These are phyloP conservation scores for Melanostoma scalare DNA, from an alignment of 2,888 invertebrate genomes.

Conservation along the genomic window DNA sequence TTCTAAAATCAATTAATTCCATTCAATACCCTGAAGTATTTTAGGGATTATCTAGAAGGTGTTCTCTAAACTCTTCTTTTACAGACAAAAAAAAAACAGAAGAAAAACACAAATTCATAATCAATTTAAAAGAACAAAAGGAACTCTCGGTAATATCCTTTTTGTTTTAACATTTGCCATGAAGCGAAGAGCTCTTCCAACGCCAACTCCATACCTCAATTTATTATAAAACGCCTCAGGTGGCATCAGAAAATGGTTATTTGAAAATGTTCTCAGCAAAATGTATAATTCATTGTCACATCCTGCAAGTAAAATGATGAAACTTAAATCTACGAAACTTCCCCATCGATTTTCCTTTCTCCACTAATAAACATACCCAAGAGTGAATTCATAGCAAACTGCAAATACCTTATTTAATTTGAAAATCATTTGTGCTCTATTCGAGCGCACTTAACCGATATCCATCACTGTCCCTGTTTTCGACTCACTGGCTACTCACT, in stretches of 20 bases:
- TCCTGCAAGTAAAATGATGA: slow-evolving; percentile 53
- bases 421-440: slow-evolving; percentile 69
- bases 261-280: slow-evolving; percentile 51
- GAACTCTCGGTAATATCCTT: slow-evolving; percentile 53
- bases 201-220: slow-evolving; percentile 47
- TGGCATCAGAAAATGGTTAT: slow-evolving; percentile 58
- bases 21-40: slow-evolving; percentile 15
- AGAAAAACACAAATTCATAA: slow-evolving; percentile 52
- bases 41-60: slow-evolving; percentile 27
- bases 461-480: slow-evolving; percentile 69
- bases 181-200: slow-evolving; percentile 1
- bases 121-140: slow-evolving; percentile 57
- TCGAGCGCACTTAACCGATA: slow-evolving; percentile 71
- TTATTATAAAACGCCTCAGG: slow-evolving; percentile 55
- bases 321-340: slow-evolving; percentile 36
- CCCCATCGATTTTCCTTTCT: background rate
- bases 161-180: slow-evolving; percentile 35
- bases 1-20: slow-evolving; percentile 46
- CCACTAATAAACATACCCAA: background rate
- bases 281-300: slow-evolving; percentile 69
- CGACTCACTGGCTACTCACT: slow-evolving; percentile 47
- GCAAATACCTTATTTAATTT: slow-evolving; percentile 70
- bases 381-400: slow-evolving; percentile 39
- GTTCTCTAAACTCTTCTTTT: slow-evolving; percentile 12
- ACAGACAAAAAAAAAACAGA: slow-evolving; percentile 40